Evolutionary conservation across 92 coral and sea anemone genomes (phyloP).

Genomic region (Paragorgia papillata): DNA sequence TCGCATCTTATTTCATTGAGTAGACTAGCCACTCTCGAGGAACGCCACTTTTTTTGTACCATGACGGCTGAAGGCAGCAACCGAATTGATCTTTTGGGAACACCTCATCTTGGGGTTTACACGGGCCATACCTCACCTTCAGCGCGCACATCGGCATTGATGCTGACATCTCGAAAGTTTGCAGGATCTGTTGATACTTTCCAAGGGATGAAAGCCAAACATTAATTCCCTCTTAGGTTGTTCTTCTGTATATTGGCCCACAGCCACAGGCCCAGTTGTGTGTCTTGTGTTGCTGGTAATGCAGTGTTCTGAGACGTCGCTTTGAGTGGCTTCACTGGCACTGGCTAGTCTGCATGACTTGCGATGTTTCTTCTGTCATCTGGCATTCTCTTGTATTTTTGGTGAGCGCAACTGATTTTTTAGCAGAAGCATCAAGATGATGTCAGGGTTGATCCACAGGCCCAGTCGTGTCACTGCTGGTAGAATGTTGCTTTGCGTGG

Average conservation of each 20-base stretch:
- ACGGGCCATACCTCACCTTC: slow-evolving; percentile 21
- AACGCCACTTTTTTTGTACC: slow-evolving; percentile 12
- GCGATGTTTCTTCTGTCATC: slow-evolving; percentile 14
- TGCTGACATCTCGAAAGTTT: slow-evolving; percentile 13
- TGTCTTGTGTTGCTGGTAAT: not conserved
- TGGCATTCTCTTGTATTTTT: not conserved
- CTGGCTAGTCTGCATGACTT: not conserved
- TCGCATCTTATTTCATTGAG: slow-evolving; percentile 8
- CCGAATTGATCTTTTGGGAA: slow-evolving; percentile 13
- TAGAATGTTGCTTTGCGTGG: not conserved
- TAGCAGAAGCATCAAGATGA: too few species aligned
- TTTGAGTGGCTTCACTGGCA: slow-evolving; percentile 3
- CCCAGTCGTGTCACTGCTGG: not conserved
- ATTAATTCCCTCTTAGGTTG: not conserved
- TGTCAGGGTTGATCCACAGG: not conserved
- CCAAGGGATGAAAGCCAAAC: slow-evolving; percentile 31
- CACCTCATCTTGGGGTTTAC: slow-evolving; percentile 17
- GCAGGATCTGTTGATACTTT: slow-evolving; percentile 23
- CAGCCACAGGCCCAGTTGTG: not conserved
- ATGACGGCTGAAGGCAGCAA: slow-evolving; percentile 1
- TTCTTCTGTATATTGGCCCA: not conserved
- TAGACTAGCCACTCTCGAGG: slow-evolving; percentile 26
- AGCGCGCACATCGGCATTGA: slow-evolving; percentile 9
- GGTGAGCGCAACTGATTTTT: too few species aligned
- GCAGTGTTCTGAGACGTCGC: not conserved